Base-by-base conservation (phyloP, 2,113 vertebrate species). In the Oncorhynchus gorbuscha region DNA sequence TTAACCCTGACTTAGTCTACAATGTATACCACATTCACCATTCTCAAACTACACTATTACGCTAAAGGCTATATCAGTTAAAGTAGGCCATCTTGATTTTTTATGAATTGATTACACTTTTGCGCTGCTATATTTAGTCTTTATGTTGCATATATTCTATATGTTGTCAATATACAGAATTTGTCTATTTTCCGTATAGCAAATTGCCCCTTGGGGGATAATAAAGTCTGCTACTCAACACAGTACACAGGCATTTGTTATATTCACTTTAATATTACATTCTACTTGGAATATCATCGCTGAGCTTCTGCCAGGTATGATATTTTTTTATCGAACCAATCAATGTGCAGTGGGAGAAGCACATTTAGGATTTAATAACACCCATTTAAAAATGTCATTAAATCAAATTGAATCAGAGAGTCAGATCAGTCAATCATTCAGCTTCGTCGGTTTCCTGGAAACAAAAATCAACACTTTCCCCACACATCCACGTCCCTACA, bases 401-500 rank as follows among this genome's bases (percentile, higher is more conserved):
- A 84, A 76, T 73, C 58, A 79, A 22, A 79, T 28, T 72, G 76
- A 83, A 79, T 79, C 75, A 70, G 39, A 45, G 39, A 12, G 39
- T 45, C 39, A 45, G 70, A 77, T 76, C 35, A 76, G 70, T 22
- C 79, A 70, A 83, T 83, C 71, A 82, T 81, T 66, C 73, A 69
- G 14, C 45, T 76, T 70, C 61, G 76, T 80, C 65, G 82, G 8
- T 39, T 81, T 87, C 66, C 59, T 77, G 76, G 75, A 83, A 73
- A 55, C 61, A 61, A 80, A 79, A 69, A 49, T 68, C 61, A 58
- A 6, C 81, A 88, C 72, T 82, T 80, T 79, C 67, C 28, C 70
- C 79, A 51, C 81, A 85, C 32, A 68, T 82, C 69, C 71, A 9
- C 51, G 48, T 71, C 20, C 24, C 49, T 73, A 73, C 24, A 45